A percentile compares a stretch with the other conserved stretches of the same genome.
Evolutionary conservation across 2,113 vertebrate genomes (phyloP).

Genomic region (Mirza zaza): DNA sequence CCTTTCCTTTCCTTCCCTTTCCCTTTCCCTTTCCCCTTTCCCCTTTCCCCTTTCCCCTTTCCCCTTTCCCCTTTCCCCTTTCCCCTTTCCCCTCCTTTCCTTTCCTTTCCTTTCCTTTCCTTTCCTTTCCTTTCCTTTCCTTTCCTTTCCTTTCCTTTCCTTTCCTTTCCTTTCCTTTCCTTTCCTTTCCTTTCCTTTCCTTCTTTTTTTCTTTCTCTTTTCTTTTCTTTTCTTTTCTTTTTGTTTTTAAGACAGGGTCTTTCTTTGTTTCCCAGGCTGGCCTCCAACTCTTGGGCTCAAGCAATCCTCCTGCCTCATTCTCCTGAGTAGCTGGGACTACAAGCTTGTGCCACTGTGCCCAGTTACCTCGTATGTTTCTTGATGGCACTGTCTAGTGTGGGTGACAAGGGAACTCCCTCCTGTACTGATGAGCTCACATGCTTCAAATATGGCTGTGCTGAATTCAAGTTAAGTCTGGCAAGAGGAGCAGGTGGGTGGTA

Average conservation of each 20-base stretch:
- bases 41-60: too few species aligned
- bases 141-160: too few species aligned
- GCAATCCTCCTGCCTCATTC: not conserved
- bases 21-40: too few species aligned
- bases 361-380: not conserved
- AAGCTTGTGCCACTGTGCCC: not conserved
- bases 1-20: too few species aligned
- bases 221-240: not conserved
- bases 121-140: too few species aligned
- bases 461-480: not conserved
- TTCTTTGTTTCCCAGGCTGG: not conserved
- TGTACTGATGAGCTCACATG: not conserved
- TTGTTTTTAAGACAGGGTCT: not conserved
- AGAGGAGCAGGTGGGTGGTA: not conserved
- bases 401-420: conserved; percentile 20
- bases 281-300: not conserved
- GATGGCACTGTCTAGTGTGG: not conserved
- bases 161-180: too few species aligned
- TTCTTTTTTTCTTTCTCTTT: too few species aligned
- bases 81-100: too few species aligned
- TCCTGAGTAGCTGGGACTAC: not conserved
- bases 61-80: too few species aligned
- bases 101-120: too few species aligned
- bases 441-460: not conserved
- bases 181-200: too few species aligned